phyloP scores from a whole-genome alignment of 2,888 invertebrate genomes.

The Tryphoninae sp. region DNA sequence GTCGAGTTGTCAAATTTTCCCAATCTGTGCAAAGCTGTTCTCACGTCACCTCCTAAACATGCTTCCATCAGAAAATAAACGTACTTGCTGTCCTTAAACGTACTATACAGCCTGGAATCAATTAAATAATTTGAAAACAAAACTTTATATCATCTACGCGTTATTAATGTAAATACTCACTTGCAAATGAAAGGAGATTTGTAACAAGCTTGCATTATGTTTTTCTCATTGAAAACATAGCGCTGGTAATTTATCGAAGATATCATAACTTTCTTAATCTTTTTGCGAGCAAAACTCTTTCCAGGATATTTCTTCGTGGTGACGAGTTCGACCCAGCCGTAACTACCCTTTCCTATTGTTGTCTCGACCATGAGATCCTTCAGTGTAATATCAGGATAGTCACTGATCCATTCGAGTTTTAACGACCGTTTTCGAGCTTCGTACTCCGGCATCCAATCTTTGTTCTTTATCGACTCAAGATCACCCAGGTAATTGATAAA shows the following conservation, averaged over 20 bases:
- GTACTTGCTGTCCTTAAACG: constrained; percentile 94
- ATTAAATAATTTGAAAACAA: constrained; percentile 6
- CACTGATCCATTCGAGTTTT: constrained; percentile 70
- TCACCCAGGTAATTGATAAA: constrained; percentile 93
- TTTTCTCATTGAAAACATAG: constrained; percentile 86
- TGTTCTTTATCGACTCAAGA: constrained; percentile 85
- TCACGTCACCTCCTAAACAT: constrained; percentile 96
- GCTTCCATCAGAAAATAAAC: constrained; percentile 97
- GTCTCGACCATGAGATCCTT: constrained; percentile 90
- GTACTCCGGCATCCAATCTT: constrained; percentile 74
- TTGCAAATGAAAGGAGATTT: constrained; percentile 88
- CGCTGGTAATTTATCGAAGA: constrained; percentile 85
- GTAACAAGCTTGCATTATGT: constrained; percentile 84
- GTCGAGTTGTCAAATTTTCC: constrained; percentile 90
- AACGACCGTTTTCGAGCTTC: constrained; percentile 61
- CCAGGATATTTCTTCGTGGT: constrained; percentile 72
- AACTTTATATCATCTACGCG: neutral
- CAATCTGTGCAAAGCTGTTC: constrained; percentile 93
- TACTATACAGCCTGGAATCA: constrained; percentile 89
- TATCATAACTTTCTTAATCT: constrained; percentile 85
- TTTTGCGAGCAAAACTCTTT: constrained; percentile 85
- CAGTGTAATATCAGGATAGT: constrained; percentile 87
- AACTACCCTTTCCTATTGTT: constrained; percentile 95
- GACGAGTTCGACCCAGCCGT: constrained; percentile 92
- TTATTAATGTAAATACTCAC: constrained; percentile 77